Evolutionary conservation across 2,888 invertebrate genomes (phyloP).

Genomic region (Macropis europaea): DNA sequence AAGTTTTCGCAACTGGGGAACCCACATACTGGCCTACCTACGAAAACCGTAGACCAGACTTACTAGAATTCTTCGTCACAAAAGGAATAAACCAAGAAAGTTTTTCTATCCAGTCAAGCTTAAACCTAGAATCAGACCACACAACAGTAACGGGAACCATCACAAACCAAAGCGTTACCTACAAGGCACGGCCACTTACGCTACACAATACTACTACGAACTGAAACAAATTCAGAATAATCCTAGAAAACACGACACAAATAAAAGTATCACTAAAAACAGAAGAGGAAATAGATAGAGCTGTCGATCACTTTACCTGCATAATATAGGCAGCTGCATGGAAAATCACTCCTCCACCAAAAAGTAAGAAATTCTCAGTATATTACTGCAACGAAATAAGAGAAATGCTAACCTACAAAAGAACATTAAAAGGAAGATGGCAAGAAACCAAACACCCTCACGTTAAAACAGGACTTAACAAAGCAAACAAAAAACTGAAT

Average conservation of each 20-base stretch:
- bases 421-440: conserved; percentile 9
- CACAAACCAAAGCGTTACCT: background rate
- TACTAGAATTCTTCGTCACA: conserved; percentile 38
- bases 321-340: conserved; percentile 31
- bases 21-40: conserved; percentile 65
- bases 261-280: conserved; percentile 44
- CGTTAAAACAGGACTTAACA: background rate
- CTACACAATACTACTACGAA: conserved; percentile 40
- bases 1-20: conserved; percentile 41
- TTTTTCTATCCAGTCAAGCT: background rate
- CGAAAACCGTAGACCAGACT: conserved; percentile 51
- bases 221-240: conserved; percentile 28
- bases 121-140: conserved; percentile 55
- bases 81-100: conserved; percentile 33
- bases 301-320: conserved; percentile 29
- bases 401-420: conserved; percentile 5
- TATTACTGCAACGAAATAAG: background rate
- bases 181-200: background rate
- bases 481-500: conserved; percentile 27
- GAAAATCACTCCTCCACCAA: background rate
- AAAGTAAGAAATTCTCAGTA: background rate
- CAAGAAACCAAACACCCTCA: conserved; percentile 1
- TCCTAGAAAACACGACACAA: conserved; percentile 23
- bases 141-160: conserved; percentile 9
- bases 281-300: conserved; percentile 33